Conservation (phyloP, 2,113 vertebrate genomes). For the pig (Sus scrofa) region DNA sequence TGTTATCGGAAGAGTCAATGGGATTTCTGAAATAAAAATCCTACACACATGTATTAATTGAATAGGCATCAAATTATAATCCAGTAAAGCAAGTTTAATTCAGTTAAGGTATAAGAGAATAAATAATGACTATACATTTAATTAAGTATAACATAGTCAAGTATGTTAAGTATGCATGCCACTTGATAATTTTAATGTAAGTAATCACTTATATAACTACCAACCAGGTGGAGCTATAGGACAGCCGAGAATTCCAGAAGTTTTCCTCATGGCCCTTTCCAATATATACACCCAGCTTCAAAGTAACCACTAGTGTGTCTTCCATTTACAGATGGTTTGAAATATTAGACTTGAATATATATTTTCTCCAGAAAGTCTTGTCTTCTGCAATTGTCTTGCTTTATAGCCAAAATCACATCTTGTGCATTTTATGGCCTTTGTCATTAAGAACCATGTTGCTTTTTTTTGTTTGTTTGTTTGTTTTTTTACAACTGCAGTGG, state of each 20-base stretch:
- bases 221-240: background rate
- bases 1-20: background rate
- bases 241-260: background rate
- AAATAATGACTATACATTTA: background rate
- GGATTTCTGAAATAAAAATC: slow-evolving; percentile 28
- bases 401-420: background rate
- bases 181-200: background rate
- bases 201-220: background rate
- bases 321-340: background rate
- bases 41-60: background rate
- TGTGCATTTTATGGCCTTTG: background rate
- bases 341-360: background rate
- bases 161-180: background rate
- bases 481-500: background rate
- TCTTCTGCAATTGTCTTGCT: background rate
- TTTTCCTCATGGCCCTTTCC: background rate
- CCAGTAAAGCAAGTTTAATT: background rate
- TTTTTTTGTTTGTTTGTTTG: too few relatives aligned
- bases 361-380: slow-evolving; percentile 7
- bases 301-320: background rate
- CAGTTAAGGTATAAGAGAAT: background rate
- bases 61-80: background rate
- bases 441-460: background rate
- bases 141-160: background rate
- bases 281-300: background rate